Evolutionary conservation across 1,140 invertebrate genomes (phyloP), one percentile per base, ranked within the genome.

Genomic region (Papilio xuthus): DNA sequence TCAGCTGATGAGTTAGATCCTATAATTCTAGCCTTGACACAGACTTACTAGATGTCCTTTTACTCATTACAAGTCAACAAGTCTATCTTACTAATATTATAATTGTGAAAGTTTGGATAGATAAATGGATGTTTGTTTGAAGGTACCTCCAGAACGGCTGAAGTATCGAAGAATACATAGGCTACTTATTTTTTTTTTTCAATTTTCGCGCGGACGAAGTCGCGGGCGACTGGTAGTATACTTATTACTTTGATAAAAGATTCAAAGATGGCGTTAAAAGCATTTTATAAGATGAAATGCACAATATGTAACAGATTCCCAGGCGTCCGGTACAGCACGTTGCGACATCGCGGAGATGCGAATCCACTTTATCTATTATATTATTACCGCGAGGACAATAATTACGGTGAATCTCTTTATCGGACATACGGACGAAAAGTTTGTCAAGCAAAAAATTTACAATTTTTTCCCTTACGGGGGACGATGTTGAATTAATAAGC

Each of bases 361-460:
- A 84, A 82, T 81, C 83, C 82, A 84, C 81, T 81, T 84, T 84
- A 84, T 86, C 83, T 85, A 84, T 86, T 86, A 84, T 84, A 79
- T 84, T 85, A 84, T 85, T 86, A 84, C 78, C 85, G 79, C 81
- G 82, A 84, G 82, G 86, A 85, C 85, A 88, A 84, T 86, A 83
- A 86, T 86, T 85, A 83, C 80, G 42, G 20, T 77, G 50, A 47
- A 26, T 47, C 12, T 73, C 70, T 77, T 80, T 77, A 74, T 69
- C 32, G 32, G 42, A 63, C 53, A 81, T 77, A 83, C 81, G 80
- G 42, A 86, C 81, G 82, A 73, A 2, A 9, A 2, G 28, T 37
- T n/a, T 79, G 77, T 79, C 56, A 37, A 67, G 42, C 79, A 67
- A 8, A 28, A 37, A 67, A 32, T 18, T 32, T 15, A 28, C 18